A percentile compares a stretch with the other conserved stretches of the same genome.
Conservation (phyloP, 2,888 invertebrate species). For the Athetis lepigone region DNA sequence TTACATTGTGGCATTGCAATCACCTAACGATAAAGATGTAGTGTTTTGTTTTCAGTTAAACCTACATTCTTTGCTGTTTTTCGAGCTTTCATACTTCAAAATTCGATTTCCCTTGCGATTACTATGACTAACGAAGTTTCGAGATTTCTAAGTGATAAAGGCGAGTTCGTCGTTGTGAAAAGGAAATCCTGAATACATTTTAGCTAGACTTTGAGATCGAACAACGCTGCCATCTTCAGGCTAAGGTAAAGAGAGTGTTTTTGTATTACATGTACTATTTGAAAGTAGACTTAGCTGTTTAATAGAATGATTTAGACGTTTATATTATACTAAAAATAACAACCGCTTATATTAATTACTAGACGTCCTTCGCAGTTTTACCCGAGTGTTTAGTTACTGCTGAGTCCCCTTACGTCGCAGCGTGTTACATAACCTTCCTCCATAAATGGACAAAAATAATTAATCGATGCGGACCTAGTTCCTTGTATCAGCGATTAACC, state of each 20-base stretch:
- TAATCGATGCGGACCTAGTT: too few relatives aligned
- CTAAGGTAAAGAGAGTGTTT: background rate
- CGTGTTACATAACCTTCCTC: too few relatives aligned
- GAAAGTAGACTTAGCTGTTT: background rate
- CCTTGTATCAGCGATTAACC: too few relatives aligned
- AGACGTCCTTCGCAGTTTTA: too few relatives aligned
- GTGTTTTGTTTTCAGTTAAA: background rate
- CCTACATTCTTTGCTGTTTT: background rate
- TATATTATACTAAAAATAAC: too few relatives aligned
- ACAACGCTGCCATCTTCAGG: background rate
- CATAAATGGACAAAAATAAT: too few relatives aligned
- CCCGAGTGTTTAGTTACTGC: too few relatives aligned
- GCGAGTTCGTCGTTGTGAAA: constrained; percentile 7
- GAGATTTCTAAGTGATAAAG: constrained; percentile 21
- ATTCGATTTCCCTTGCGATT: constrained; percentile 45
- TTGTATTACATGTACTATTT: background rate
- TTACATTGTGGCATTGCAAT: too few relatives aligned
- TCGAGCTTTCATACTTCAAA: background rate
- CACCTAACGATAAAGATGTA: background rate
- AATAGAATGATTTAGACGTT: background rate
- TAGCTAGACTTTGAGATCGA: background rate
- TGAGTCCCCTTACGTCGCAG: too few relatives aligned
- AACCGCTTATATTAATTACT: too few relatives aligned
- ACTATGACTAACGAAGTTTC: constrained; percentile 45
- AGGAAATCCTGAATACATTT: constrained; percentile 14